phyloP scores from a whole-genome alignment of 1,140 invertebrate species.

The Brachionus plicatilis region DNA sequence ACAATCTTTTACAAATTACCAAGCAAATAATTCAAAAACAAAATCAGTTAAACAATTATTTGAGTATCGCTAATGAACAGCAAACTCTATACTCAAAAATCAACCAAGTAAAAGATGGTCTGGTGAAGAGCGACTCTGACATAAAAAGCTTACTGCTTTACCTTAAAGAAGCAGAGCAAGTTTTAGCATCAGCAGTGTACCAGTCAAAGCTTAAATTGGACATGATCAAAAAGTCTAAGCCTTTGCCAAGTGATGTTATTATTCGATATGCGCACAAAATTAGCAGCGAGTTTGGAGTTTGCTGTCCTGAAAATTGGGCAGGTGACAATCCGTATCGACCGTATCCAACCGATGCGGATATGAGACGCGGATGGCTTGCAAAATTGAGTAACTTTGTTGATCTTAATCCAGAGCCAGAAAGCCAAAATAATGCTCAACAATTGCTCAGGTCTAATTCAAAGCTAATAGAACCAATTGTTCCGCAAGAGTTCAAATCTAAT shows the following conservation, averaged over 20 bases:
- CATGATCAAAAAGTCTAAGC: conserved; percentile 15
- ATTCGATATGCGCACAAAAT: conserved; percentile 32
- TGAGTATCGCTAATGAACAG: conserved; percentile 6
- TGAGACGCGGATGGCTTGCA: conserved; percentile 5
- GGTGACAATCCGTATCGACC: not conserved
- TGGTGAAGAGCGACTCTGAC: not conserved
- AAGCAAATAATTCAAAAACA: conserved; percentile 31
- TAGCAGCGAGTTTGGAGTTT: not conserved
- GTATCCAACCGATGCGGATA: conserved; percentile 37
- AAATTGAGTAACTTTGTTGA: conserved; percentile 9
- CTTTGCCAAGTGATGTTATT: not conserved
- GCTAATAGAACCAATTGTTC: conserved; percentile 32
- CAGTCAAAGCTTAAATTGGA: conserved; percentile 21
- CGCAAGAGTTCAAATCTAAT: conserved; percentile 13
- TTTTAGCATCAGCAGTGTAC: conserved; percentile 30
- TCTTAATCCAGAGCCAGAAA: not conserved
- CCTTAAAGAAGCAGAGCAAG: conserved; percentile 37
- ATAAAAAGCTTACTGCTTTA: conserved; percentile 26
- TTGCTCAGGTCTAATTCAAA: conserved; percentile 13
- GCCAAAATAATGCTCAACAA: not conserved
- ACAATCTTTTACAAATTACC: conserved; percentile 10
- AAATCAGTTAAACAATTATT: conserved; percentile 3
- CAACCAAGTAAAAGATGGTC: conserved; percentile 1
- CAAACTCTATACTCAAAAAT: not conserved
- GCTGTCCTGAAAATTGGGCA: conserved; percentile 31